Percentiles rank a stretch among this genome's conserved stretches.
phyloP scores from a whole-genome alignment of 2,888 invertebrate species.

The Endotricha flammealis region DNA sequence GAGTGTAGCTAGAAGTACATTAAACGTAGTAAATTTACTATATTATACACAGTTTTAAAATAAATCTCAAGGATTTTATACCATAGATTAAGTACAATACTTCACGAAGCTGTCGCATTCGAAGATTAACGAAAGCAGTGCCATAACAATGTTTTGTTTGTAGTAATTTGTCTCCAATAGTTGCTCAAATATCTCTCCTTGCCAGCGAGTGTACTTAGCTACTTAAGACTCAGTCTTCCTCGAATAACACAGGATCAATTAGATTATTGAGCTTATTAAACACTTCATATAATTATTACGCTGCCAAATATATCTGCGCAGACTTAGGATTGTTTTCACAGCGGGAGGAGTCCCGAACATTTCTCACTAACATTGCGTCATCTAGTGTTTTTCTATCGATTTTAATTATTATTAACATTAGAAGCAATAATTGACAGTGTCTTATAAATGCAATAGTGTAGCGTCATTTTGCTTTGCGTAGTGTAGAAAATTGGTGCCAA shows the following conservation, averaged over 20 bases:
- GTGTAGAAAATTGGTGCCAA: slow-evolving; percentile 21
- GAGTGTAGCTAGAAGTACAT: not conserved
- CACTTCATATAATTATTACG: slow-evolving; percentile 1
- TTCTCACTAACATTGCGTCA: too few species aligned
- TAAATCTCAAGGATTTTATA: slow-evolving; percentile 30
- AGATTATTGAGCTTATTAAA: slow-evolving; percentile 27
- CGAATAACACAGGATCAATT: slow-evolving; percentile 44
- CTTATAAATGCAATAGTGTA: slow-evolving; percentile 7
- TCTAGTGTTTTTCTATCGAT: too few species aligned
- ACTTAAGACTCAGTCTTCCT: slow-evolving; percentile 58
- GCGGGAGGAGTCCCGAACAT: too few species aligned
- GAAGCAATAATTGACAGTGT: slow-evolving; percentile 11
- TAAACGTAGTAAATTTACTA: slow-evolving; percentile 12
- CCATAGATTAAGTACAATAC: slow-evolving; percentile 37
- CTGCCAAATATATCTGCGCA: too few species aligned
- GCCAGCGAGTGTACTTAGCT: slow-evolving; percentile 40
- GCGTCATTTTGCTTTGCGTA: slow-evolving; percentile 4
- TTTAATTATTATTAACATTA: too few species aligned
- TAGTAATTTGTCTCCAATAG: slow-evolving; percentile 46
- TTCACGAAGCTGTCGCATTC: slow-evolving; percentile 28
- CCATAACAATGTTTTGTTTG: slow-evolving; percentile 56
- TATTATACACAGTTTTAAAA: slow-evolving; percentile 10
- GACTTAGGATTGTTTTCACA: too few species aligned
- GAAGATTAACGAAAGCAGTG: slow-evolving; percentile 67
- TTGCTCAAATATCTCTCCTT: slow-evolving; percentile 51